Evolutionary conservation across 2,113 vertebrate species (phyloP), one percentile per base, ranked within the genome.

Genomic region (Spheniscus mendiculus): DNA sequence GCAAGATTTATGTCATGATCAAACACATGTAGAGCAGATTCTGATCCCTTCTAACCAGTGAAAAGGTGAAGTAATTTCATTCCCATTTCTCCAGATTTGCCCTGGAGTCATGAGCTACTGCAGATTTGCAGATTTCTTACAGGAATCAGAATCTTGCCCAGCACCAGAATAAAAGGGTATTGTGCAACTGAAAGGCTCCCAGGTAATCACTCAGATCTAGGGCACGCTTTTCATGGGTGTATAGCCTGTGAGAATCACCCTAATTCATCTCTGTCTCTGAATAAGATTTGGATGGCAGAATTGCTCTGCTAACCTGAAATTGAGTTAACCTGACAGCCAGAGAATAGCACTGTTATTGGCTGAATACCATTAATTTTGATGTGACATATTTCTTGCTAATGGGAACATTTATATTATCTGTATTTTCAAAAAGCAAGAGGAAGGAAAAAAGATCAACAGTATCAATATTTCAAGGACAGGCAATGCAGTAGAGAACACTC

Each of bases 351-450:
- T 93, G 94, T 94, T 95, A 81, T 76, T 96, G 95, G 73, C 76
- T 92, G 95, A 93, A 95, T 97, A 63, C 90, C 95, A 97, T 97
- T 97, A 87, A 94, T 97, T 97, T 83, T 96, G 97, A 97, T 96
- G 88, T 97, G 96, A 96, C 97, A 97, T 98, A 96, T 98, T 97
- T 93, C 94, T 97, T 98, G 92, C 82, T 97, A 98, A 98, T 98
- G 93, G 96, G 82, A 95, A 47, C 87, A 94, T 96, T 98, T 98
- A 93, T 97, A 97, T 98, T 95, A 95, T 95, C 94, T 93, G 76
- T 67, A 27, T 92, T 95, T 96, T 81, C 87, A 78, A 82, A 89
- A 83, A 85, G 74, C 63, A 67, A 15, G 34, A 42, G 74, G 55
- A 55, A 91, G 56, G 55, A 8, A 40, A 78, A 53, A 87, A 77